Percentiles rank a stretch among this genome's conserved stretches.
These are phyloP conservation scores for Drosophila aldrichi DNA, from an alignment of 2,888 invertebrate species.

Conservation along the genomic window DNA sequence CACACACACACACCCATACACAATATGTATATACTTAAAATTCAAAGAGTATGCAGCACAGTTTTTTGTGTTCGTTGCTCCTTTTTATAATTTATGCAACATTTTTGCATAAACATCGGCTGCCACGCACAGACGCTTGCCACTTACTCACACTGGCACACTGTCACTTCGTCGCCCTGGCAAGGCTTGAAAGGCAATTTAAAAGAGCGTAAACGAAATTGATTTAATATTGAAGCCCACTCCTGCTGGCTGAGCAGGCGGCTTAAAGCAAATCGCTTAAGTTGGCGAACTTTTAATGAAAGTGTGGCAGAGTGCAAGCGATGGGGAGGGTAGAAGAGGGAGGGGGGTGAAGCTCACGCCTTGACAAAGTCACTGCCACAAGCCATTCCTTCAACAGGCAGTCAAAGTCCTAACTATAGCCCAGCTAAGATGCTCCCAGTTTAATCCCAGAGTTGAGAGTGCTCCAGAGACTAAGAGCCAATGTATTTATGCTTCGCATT, in stretches of 20 bases:
- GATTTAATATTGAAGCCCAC: slow-evolving; percentile 40
- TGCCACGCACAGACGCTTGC: slow-evolving; percentile 24
- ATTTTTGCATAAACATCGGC: slow-evolving; percentile 52
- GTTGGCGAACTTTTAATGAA: slow-evolving; percentile 72
- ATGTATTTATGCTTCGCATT: slow-evolving; percentile 65
- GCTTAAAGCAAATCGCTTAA: slow-evolving; percentile 76
- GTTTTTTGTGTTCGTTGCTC: slow-evolving; percentile 28
- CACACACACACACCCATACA: slow-evolving; percentile 27
- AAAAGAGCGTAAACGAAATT: slow-evolving; percentile 40
- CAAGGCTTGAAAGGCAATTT: slow-evolving; percentile 47
- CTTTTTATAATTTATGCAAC: slow-evolving; percentile 55
- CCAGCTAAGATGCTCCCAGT: slow-evolving; percentile 68
- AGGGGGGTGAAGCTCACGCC: slow-evolving; percentile 9
- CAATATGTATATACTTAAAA: slow-evolving; percentile 36
- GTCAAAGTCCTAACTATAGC: slow-evolving; percentile 71
- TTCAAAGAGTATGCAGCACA: slow-evolving; percentile 61
- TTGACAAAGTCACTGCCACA: neutral
- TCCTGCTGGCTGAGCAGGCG: slow-evolving; percentile 11
- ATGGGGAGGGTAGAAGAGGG: neutral
- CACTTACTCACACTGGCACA: neutral
- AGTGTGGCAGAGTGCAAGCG: slow-evolving; percentile 11
- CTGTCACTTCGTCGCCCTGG: neutral
- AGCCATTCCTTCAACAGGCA: slow-evolving; percentile 32
- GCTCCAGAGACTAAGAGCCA: slow-evolving; percentile 71
- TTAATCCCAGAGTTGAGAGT: slow-evolving; percentile 75